Evolutionary conservation across 2,888 invertebrate genomes (phyloP).

Genomic region (Seira sanloemensis): DNA sequence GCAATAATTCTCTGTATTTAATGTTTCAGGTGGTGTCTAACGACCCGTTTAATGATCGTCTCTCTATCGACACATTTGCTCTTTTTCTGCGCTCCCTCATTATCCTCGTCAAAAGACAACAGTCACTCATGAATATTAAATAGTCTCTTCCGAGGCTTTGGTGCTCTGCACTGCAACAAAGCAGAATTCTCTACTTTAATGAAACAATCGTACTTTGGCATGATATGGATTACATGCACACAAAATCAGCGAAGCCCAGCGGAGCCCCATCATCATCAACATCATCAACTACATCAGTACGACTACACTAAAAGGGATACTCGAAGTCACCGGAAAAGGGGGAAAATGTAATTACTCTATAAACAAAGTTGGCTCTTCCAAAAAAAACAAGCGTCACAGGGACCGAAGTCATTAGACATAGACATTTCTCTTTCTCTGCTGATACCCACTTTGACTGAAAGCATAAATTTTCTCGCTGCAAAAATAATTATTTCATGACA

Average conservation of each 20-base stretch:
- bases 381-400: not conserved
- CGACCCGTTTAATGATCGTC: conserved; percentile 16
- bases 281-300: no score
- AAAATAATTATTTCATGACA: conserved; percentile 2
- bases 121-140: conserved; percentile 14
- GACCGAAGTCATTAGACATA: not conserved
- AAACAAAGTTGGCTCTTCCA: not conserved
- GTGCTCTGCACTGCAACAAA: not conserved
- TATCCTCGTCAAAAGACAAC: not conserved
- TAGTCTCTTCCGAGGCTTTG: not conserved
- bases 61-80: conserved; percentile 1
- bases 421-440: not conserved
- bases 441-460: not conserved
- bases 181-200: not conserved
- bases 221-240: not conserved
- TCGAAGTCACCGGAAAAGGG: not conserved
- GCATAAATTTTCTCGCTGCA: not conserved
- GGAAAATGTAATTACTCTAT: conserved; percentile 6
- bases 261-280: not conserved
- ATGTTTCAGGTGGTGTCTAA: conserved; percentile 12
- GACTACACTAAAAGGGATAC: no score
- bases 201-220: not conserved
- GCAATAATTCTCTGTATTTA: conserved; percentile 7
- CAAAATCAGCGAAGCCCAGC: not conserved
- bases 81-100: conserved; percentile 1